Evolutionary conservation across 2,797 vertebrate genomes (phyloP).

Genomic region (Macroramphosus scolopax): DNA sequence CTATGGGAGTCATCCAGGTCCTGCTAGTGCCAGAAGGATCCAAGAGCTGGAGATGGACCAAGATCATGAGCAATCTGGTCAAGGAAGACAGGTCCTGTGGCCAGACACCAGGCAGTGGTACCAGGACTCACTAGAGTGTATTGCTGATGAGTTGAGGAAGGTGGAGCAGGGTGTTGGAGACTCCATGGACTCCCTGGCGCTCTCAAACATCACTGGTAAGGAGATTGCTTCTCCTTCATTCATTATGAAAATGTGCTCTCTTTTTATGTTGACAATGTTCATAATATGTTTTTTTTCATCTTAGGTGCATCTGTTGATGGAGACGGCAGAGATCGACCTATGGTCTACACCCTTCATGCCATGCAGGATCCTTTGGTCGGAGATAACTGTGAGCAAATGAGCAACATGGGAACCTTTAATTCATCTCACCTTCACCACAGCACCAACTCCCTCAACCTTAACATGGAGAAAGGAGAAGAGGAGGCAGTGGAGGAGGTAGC

Average conservation of each 20-base stretch:
- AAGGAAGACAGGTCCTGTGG: constrained; percentile 79
- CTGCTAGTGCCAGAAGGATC: constrained; percentile 92
- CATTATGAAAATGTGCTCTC: neutral
- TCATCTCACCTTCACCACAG: constrained; percentile 93
- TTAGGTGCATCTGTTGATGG: constrained; percentile 90
- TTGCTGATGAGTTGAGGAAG: constrained; percentile 88
- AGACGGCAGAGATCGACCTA: constrained; percentile 82
- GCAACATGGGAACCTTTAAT: constrained; percentile 95
- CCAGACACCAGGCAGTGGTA: constrained; percentile 86
- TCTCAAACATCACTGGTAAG: constrained; percentile 96
- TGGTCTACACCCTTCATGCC: constrained; percentile 83
- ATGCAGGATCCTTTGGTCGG: constrained; percentile 75
- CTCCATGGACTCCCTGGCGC: constrained; percentile 93
- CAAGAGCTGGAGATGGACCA: constrained; percentile 94
- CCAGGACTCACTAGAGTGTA: constrained; percentile 89
- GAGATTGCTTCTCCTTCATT: neutral
- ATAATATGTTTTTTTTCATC: constrained; percentile 5
- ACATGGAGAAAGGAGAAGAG: constrained; percentile 73
- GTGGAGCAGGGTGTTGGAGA: constrained; percentile 86
- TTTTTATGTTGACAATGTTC: constrained; percentile 2
- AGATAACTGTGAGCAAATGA: constrained; percentile 93
- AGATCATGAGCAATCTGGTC: constrained; percentile 61
- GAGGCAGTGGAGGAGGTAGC: constrained; percentile 47
- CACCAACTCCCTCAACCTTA: constrained; percentile 86
- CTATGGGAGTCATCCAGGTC: constrained; percentile 95